These are phyloP conservation scores for Caenorhabditis becei DNA, from an alignment of 2,888 invertebrate genomes.

Conservation along the genomic window DNA sequence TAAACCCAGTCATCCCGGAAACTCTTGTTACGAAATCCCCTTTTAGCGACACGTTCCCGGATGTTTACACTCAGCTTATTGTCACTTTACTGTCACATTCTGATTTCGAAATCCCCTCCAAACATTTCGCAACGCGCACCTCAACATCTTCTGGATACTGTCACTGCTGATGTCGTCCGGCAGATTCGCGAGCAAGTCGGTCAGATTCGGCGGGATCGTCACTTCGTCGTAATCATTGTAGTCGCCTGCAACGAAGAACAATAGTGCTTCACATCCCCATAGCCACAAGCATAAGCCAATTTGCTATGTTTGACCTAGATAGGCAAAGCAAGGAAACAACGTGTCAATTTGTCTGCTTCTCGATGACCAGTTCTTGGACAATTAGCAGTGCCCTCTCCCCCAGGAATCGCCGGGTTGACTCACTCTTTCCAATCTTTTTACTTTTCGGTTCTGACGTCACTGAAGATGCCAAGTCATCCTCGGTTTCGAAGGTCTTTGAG, in stretches of 20 bases:
- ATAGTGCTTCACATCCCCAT: no score
- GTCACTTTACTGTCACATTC: not conserved
- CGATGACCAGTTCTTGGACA: conserved; percentile 52
- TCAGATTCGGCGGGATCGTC: conserved; percentile 80
- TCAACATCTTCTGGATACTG: conserved; percentile 79
- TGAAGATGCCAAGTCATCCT: conserved; percentile 75
- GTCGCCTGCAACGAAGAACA: conserved; percentile 65
- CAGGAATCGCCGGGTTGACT: conserved; percentile 20
- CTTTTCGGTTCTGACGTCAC: conserved; percentile 53
- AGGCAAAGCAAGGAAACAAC: conserved; percentile 19
- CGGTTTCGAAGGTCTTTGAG: conserved; percentile 78
- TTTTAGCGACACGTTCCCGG: no score
- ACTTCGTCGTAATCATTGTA: conserved; percentile 80
- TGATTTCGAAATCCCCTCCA: not conserved
- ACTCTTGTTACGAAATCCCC: no score
- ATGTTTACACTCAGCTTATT: not conserved
- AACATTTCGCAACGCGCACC: conserved; percentile 45
- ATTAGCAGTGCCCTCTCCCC: conserved; percentile 37
- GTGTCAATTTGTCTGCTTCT: conserved; percentile 48
- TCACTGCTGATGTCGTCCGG: conserved; percentile 78
- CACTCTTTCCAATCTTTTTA: conserved; percentile 58
- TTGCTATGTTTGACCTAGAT: conserved; percentile 61
- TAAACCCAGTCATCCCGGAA: no score
- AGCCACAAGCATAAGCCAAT: conserved; percentile 36
- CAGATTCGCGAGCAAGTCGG: conserved; percentile 78